phyloP scores from a whole-genome alignment of 2,888 invertebrate species.

The Drosophila rubida region DNA sequence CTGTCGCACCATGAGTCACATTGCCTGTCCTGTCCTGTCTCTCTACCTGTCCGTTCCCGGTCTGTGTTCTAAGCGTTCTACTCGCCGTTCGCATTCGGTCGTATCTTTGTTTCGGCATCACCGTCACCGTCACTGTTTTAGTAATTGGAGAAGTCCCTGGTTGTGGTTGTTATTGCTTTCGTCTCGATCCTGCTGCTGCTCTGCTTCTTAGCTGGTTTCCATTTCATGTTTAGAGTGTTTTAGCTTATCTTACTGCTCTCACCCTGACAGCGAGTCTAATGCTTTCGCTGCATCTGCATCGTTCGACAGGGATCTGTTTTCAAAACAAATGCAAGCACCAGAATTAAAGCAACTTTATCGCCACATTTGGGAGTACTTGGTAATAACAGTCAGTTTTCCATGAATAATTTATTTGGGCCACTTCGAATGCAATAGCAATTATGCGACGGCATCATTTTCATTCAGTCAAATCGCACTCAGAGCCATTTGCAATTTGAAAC shows the following conservation, averaged over 20 bases:
- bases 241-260: conserved; percentile 12
- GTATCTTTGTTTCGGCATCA: conserved; percentile 43
- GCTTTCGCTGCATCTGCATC: conserved; percentile 10
- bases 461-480: conserved; percentile 1
- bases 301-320: background rate
- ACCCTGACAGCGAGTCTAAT: conserved; percentile 14
- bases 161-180: conserved; percentile 45
- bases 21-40: conserved; percentile 22
- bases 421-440: conserved; percentile 4
- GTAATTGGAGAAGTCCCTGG: conserved; percentile 68
- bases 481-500: background rate
- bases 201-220: conserved; percentile 59
- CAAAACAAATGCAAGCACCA: background rate
- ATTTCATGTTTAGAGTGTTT: conserved; percentile 65
- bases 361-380: background rate
- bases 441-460: conserved; percentile 3
- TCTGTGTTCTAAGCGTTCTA: background rate
- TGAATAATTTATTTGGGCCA: conserved; percentile 9
- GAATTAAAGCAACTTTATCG: conserved; percentile 7
- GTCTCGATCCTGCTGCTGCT: conserved; percentile 36
- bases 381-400: background rate
- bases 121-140: conserved; percentile 44
- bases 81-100: background rate
- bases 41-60: conserved; percentile 14
- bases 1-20: conserved; percentile 63